These are phyloP conservation scores for Motacilla alba DNA, from an alignment of 2,113 vertebrate species.

Conservation along the genomic window DNA sequence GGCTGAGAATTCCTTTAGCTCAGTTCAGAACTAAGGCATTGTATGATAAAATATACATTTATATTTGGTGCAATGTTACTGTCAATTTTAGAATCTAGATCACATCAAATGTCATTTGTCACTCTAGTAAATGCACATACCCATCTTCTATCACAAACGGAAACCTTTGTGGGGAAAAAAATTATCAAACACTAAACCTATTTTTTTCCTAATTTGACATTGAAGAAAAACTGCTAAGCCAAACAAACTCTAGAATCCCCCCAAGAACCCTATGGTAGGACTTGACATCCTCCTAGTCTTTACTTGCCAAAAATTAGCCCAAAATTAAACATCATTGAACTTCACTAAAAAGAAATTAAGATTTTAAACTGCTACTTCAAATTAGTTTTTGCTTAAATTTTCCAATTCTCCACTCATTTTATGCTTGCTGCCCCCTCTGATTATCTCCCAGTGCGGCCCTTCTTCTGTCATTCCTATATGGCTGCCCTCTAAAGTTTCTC, in stretches of 20 bases:
- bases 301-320: not conserved
- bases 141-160: conserved; percentile 57
- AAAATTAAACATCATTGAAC: not conserved
- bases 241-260: conserved; percentile 29
- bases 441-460: conserved; percentile 70
- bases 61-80: conserved; percentile 75
- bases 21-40: conserved; percentile 80
- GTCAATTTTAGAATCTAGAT: conserved; percentile 64
- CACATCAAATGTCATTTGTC: conserved; percentile 68
- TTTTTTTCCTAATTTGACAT: conserved; percentile 63
- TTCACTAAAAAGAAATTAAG: conserved; percentile 38
- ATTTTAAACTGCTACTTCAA: conserved; percentile 28
- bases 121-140: conserved; percentile 54
- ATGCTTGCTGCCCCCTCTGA: conserved; percentile 73
- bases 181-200: conserved; percentile 59
- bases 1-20: conserved; percentile 76
- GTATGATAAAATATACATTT: conserved; percentile 76
- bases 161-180: conserved; percentile 23
- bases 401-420: not conserved
- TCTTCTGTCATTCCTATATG: conserved; percentile 69
- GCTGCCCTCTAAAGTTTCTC: conserved; percentile 70
- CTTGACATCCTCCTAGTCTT: conserved; percentile 16
- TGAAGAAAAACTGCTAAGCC: conserved; percentile 45
- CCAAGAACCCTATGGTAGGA: conserved; percentile 11
- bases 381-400: not conserved